phyloP scores from a whole-genome alignment of 2,888 invertebrate genomes.

The Apotomis turbidana region DNA sequence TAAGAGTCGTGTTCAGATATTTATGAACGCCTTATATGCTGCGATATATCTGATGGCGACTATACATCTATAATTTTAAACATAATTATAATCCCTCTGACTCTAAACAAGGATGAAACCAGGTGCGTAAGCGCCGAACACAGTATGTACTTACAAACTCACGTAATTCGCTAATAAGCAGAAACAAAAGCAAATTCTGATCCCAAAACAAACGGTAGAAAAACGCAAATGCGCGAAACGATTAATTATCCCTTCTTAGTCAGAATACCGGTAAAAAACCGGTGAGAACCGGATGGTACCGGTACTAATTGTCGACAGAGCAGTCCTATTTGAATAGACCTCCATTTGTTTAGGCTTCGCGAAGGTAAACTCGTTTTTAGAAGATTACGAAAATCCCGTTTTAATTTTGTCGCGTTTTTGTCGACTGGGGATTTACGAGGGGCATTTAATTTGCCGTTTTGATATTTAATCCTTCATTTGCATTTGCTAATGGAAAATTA shows the following conservation, averaged over 20 bases:
- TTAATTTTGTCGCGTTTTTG: slow-evolving; percentile 45
- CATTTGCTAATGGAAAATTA: slow-evolving; percentile 21
- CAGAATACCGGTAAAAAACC: slow-evolving; percentile 52
- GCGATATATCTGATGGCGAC: too few relatives aligned
- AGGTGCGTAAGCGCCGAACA: background rate
- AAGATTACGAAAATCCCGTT: slow-evolving; percentile 47
- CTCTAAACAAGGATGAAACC: background rate
- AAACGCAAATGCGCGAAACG: slow-evolving; percentile 61
- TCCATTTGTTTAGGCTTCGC: slow-evolving; percentile 51
- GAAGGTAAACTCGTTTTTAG: slow-evolving; percentile 48
- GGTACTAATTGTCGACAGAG: slow-evolving; percentile 43
- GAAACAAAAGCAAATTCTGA: slow-evolving; percentile 20
- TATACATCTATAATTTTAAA: too few relatives aligned
- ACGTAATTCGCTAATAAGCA: slow-evolving; percentile 2
- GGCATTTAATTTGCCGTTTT: slow-evolving; percentile 15
- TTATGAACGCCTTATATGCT: too few relatives aligned
- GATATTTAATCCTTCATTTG: slow-evolving; percentile 27
- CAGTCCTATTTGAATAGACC: slow-evolving; percentile 35
- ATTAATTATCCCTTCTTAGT: slow-evolving; percentile 60
- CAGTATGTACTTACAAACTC: background rate
- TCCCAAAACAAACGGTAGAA: slow-evolving; percentile 43
- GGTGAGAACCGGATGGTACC: slow-evolving; percentile 53
- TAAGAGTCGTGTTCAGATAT: too few relatives aligned
- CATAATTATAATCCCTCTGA: too few relatives aligned
- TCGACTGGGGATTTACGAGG: slow-evolving; percentile 15